phyloP scores from a whole-genome alignment of 2,888 invertebrate species.

The Caenorhabditis virilis region DNA sequence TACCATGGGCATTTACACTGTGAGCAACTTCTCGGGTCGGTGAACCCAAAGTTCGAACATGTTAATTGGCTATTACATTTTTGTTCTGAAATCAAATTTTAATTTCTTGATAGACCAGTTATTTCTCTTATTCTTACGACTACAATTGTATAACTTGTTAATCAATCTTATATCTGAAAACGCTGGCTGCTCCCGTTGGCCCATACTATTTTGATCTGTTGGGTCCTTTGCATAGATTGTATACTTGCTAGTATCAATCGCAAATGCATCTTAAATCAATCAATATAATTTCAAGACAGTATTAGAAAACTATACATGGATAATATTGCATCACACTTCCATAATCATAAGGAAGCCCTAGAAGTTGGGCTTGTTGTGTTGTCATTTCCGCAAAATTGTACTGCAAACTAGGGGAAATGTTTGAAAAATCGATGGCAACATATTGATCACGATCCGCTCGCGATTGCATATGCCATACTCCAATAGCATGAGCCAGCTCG shows the following conservation, averaged over 20 bases:
- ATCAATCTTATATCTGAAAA: constrained; percentile 43
- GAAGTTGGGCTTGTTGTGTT: constrained; percentile 15
- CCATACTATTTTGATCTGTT: constrained; percentile 40
- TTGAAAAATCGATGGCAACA: constrained; percentile 34
- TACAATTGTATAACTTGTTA: constrained; percentile 41
- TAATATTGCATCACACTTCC: constrained; percentile 55
- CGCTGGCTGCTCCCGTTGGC: constrained; percentile 38
- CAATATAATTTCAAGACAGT: too few relatives aligned
- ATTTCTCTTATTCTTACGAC: too few relatives aligned
- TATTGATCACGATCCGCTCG: constrained; percentile 38
- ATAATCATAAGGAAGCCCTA: constrained; percentile 39
- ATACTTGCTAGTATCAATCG: constrained; percentile 20
- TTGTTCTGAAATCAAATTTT: too few relatives aligned
- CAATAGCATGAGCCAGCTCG: constrained; percentile 43
- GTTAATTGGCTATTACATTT: constrained; percentile 5
- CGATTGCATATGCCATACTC: constrained; percentile 47
- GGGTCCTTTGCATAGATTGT: constrained; percentile 33
- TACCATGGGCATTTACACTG: constrained; percentile 37
- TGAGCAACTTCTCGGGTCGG: constrained; percentile 30
- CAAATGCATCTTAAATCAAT: constrained; percentile 48
- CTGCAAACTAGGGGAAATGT: constrained; percentile 27
- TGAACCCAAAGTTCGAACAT: constrained; percentile 29
- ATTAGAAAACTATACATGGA: too few relatives aligned
- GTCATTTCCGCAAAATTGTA: constrained; percentile 45
- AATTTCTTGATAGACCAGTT: too few relatives aligned